These are phyloP conservation scores for Artibeus jamaicensis DNA, from an alignment of 2,797 vertebrate species.

Conservation along the genomic window DNA sequence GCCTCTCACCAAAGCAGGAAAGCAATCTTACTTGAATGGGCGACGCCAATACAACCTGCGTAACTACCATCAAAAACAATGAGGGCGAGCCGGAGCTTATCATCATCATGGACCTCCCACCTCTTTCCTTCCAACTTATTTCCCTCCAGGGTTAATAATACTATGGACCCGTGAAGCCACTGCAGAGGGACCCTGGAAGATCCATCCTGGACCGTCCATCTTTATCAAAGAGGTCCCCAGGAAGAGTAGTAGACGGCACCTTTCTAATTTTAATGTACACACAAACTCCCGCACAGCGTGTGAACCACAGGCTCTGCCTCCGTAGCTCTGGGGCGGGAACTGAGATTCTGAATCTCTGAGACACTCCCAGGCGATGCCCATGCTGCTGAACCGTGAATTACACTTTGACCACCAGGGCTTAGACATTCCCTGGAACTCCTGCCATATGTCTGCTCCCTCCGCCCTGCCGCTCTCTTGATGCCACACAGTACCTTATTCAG, in stretches of 20 bases:
- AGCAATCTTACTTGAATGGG: neutral
- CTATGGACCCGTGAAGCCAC: neutral
- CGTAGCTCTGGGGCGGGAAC: neutral
- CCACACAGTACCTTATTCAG: neutral
- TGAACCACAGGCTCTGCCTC: neutral
- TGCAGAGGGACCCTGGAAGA: neutral
- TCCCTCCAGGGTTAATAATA: neutral
- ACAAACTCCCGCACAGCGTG: neutral
- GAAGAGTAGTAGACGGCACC: neutral
- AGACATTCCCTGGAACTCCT: neutral
- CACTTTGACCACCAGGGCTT: neutral
- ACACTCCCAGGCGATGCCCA: neutral
- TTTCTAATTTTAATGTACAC: neutral
- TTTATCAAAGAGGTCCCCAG: neutral
- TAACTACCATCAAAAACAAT: neutral
- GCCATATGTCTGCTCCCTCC: neutral
- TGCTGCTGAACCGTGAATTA: neutral
- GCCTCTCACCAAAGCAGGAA: neutral
- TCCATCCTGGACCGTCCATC: neutral
- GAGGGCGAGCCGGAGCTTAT: neutral
- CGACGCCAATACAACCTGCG: neutral
- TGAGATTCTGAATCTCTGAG: neutral
- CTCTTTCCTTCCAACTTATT: slow-evolving; percentile 19
- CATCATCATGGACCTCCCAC: neutral
- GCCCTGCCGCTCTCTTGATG: neutral